Evolutionary conservation across 2,888 invertebrate genomes (phyloP), one percentile per base, ranked within the genome.

Genomic region (Parasteatoda lunata): DNA sequence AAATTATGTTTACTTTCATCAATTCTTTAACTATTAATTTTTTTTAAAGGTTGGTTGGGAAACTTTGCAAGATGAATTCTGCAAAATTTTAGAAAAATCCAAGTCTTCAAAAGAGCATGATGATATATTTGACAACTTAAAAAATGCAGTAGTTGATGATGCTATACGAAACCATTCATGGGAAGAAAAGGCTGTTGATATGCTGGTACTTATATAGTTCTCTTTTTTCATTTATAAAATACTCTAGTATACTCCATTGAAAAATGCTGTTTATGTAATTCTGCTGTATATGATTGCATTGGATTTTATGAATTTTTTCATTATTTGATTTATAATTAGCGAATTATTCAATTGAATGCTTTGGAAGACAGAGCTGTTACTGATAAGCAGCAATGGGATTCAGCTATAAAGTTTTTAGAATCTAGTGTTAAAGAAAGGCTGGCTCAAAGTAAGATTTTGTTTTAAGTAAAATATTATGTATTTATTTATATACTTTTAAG

Each of bases 331-430:
- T 59, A 68, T n/a, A 79, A 76, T 51, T 92, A 98, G 15, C 93
- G 97, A n/a, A 97, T 98, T 5, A 96, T 99, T 85, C 99, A 99
- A 92, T 92, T 97, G 86, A 99, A 98, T 92, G 96, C 97, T 0
- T 93, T 99, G 47, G 98, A 98, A 91, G 97, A 98, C 92, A 94
- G 96, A 11, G 95, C 95, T 59, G 95, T 98, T 9, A 94, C 95
- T 83, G 96, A 97, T 91, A 97, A 97, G 92, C 93, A 94, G 15
- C 96, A 97, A 89, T 99, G 99, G 99, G 98, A 99, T 93, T 93
- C 94, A 54, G 98, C 99, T 15, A 96, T 98, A 8, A 94, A 94
- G 90, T 98, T 99, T 92, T 94, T 99, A 92, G 97, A 98, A 92
- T 93, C 93, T 0, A 96, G 97, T 0, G 94, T 98, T 0, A 94